Evolutionary conservation across 2,888 invertebrate genomes (phyloP).

Genomic region (Archips xylosteana): DNA sequence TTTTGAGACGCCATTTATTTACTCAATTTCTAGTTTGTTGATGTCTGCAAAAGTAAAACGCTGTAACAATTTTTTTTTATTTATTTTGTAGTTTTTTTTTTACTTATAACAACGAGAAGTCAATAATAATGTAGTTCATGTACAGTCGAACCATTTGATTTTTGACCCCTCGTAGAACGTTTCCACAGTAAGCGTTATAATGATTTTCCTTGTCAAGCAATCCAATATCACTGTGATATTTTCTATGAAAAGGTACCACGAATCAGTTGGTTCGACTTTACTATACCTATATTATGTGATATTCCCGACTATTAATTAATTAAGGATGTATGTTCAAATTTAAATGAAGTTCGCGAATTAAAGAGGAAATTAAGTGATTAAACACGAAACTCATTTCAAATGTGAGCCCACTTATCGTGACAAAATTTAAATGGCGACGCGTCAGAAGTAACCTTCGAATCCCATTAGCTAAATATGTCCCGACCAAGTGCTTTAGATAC

Average conservation of each 20-base stretch:
- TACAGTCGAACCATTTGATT: no score
- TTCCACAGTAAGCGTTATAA: no score
- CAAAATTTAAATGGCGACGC: slow-evolving; percentile 1
- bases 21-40: not conserved
- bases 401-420: not conserved
- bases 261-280: no score
- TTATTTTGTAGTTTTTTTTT: no score
- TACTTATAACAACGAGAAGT: no score
- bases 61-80: no score
- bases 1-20: not conserved
- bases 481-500: slow-evolving; percentile 34
- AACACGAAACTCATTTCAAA: not conserved
- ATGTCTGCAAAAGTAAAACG: no score
- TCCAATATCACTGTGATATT: no score
- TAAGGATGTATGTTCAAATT: not conserved
- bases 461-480: slow-evolving; percentile 15
- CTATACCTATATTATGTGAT: not conserved
- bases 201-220: no score
- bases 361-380: slow-evolving; percentile 8
- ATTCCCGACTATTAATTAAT: not conserved
- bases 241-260: no score
- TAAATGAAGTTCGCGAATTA: not conserved
- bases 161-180: no score
- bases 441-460: not conserved
- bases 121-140: no score